Evolutionary conservation across 2,113 vertebrate species (phyloP).

Genomic region (Archocentrus centrarchus): DNA sequence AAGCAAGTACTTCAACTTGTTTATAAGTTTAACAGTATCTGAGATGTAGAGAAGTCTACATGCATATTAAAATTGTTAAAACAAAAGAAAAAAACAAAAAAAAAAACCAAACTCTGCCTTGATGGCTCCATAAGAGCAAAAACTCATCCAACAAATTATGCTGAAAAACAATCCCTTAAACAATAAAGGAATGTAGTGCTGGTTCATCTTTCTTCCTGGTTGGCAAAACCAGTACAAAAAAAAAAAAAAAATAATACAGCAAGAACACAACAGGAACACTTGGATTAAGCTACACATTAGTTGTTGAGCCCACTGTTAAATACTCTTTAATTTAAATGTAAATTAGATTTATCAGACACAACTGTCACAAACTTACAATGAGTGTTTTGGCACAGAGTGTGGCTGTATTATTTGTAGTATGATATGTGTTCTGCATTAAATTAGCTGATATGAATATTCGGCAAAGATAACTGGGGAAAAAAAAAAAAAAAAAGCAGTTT

Average conservation of each 20-base stretch:
- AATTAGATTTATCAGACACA: background rate
- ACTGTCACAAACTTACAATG: background rate
- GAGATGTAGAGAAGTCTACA: constrained; percentile 11
- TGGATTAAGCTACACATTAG: constrained; percentile 54
- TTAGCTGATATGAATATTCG: constrained; percentile 11
- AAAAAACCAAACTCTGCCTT: background rate
- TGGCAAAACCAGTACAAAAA: constrained; percentile 33
- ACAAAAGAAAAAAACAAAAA: constrained; percentile 8
- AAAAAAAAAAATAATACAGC: background rate
- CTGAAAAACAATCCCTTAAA: constrained; percentile 45
- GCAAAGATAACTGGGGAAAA: constrained; percentile 11
- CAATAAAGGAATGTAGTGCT: constrained; percentile 77
- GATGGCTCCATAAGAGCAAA: constrained; percentile 29
- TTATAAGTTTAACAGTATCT: constrained; percentile 22
- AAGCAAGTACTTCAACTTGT: background rate
- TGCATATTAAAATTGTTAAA: background rate
- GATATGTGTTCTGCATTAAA: constrained; percentile 29
- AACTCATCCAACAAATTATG: constrained; percentile 39
- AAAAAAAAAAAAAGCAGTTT: background rate
- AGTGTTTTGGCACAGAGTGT: constrained; percentile 63
- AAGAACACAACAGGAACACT: constrained; percentile 36
- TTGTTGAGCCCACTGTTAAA: constrained; percentile 19
- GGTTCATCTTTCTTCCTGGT: constrained; percentile 33
- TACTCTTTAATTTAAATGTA: constrained; percentile 5
- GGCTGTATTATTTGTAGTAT: constrained; percentile 14